Evolutionary conservation across 2,888 invertebrate species (phyloP), one percentile per base, ranked within the genome.

Genomic region (Catocala nupta): DNA sequence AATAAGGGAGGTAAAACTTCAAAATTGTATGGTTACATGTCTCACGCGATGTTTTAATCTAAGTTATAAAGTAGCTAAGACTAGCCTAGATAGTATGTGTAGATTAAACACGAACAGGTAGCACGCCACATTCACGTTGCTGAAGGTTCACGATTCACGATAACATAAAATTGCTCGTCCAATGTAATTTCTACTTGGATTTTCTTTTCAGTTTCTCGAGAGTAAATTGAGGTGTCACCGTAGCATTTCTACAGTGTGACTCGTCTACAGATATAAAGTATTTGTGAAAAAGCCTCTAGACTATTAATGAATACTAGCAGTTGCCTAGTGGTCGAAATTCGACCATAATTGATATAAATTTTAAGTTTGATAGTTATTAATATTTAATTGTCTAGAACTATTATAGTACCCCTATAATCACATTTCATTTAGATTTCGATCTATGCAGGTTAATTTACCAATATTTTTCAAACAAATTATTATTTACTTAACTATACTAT

Each of bases 11-110:
- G 36, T 47, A 16, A 44, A 62, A 55, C 48, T 47, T 68, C 64
- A 48, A 61, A 77, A 65, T 56, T 56, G 51, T 54, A 55, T 44
- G 55, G 57, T 73, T 45, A 54, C 75, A 70, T 71, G 73, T 50
- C 47, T 52, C 78, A 78, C 77, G 78, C 78, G 70, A 79, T 63
- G 58, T 59, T 60, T 52, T 59, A 65, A 71, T 72, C 62, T 68
- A 70, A 70, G 65, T 77, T 75, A 54, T 68, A 66, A 66, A 70
- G 50, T 60, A 61, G 47, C 48, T 56, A 47, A 61, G 65, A 49
- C 55, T 58, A 25, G 51, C 50, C 13, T 16, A 63, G 65, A 72
- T 69, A 51, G 48, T 54, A 63, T 63, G 53, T 52, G 34, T 10
- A 48, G 65, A 63, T 68, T 53, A 36, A 60, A 65, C 74, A 72